Base-by-base conservation (phyloP, 2,113 vertebrate genomes). In the Okapia johnstoni region DNA sequence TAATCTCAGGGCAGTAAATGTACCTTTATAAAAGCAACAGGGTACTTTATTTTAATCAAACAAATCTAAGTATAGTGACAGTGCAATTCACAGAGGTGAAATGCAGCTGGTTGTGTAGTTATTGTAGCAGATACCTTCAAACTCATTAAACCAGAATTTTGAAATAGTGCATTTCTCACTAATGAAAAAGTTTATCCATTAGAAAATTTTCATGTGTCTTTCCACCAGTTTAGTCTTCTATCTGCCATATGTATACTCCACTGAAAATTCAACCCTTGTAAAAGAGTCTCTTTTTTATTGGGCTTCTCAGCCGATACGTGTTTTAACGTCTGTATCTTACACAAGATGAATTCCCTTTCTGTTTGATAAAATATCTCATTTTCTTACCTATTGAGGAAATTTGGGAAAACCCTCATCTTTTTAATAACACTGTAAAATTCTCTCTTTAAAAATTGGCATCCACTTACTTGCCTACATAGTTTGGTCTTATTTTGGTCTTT, bases 341-440 rank as follows among this genome's bases (percentile, higher is more conserved):
- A 85, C 54, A 92, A 97, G 92, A 96, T 93, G 63, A 96, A 97
- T 89, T 96, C 85, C n/a, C 76, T 93, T 93, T 94, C 88, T 95
- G 40, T 93, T 96, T 93, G 97, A 96, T 93, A 96, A 97, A 97
- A 94, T 93, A 97, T 36, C 61, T 73, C 55, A 93, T 97, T 98
- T 97, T 92, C 85, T 95, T 88, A 83, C 85, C 25, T 84, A 92
- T 55, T 85, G 54, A 97, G 89, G 87, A 92, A 95, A 92, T 92
- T 95, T 4, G 1, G 92, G 61, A 90, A 96, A 95, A 88, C 48
- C 93, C 90, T 96, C 88, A 95, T 96, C 85, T 94, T 97, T 98
- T 97, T 97, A 88, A 97, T 97, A 97, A 63, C 76, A 86, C 90
- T 79, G 19, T 97, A 93, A 95, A 95, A 94, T 98, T 90, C 40